Conservation (phyloP, 2,888 invertebrate species). For the Pimpla rufipes region DNA sequence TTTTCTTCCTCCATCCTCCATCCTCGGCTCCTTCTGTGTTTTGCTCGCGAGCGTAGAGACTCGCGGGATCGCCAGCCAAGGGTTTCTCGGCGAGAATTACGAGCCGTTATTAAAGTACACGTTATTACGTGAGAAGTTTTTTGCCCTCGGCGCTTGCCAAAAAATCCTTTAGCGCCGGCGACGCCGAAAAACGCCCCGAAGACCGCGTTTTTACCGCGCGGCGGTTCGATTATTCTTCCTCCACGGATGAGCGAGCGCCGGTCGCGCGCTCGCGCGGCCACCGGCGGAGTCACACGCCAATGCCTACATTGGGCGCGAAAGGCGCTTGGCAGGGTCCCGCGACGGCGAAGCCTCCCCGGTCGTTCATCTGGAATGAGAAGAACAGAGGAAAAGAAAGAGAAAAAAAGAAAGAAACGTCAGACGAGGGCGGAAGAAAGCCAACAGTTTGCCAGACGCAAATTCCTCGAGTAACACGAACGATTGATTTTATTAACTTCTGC, state of each 20-base stretch:
- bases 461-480: conserved; percentile 54
- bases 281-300: conserved; percentile 30
- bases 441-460: conserved; percentile 54
- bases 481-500: conserved; percentile 61
- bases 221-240: conserved; percentile 65
- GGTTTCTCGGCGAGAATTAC: conserved; percentile 62
- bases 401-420: conserved; percentile 17
- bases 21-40: not conserved
- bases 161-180: conserved; percentile 57
- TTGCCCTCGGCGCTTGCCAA: conserved; percentile 53
- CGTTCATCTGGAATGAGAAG: conserved; percentile 59
- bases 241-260: conserved; percentile 53
- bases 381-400: not conserved
- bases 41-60: conserved; percentile 8
- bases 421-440: not conserved
- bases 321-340: conserved; percentile 59
- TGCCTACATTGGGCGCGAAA: conserved; percentile 59
- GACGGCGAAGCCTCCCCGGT: conserved; percentile 49
- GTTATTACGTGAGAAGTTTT: conserved; percentile 65
- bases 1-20: not conserved
- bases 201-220: conserved; percentile 29
- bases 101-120: conserved; percentile 65
- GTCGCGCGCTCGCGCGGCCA: conserved; percentile 15
- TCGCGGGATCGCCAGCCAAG: conserved; percentile 50
- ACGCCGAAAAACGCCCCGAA: conserved; percentile 7